These are phyloP conservation scores for Tenthredo livida DNA, from an alignment of 2,888 invertebrate genomes.

Conservation along the genomic window DNA sequence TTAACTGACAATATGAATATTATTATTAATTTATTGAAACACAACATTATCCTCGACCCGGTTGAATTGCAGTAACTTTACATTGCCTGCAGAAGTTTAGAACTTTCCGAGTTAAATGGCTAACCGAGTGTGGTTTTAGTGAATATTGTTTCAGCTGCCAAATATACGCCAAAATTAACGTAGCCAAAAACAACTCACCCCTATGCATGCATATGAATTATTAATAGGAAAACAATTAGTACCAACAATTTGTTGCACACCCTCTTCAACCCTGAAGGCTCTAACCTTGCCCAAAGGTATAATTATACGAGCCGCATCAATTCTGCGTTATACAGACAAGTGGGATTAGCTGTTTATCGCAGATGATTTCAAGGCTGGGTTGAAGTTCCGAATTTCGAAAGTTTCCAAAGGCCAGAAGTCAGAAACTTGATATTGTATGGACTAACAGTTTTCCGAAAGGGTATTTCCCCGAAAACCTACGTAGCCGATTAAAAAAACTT, in stretches of 20 bases:
- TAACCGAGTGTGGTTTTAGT: background rate
- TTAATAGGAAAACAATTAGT: slow-evolving; percentile 31
- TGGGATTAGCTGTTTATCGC: background rate
- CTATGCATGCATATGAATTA: background rate
- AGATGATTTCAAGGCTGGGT: too few relatives aligned
- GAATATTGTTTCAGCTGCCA: background rate
- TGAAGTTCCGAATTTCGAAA: too few relatives aligned
- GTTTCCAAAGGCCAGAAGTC: too few relatives aligned
- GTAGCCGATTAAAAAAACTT: too few relatives aligned
- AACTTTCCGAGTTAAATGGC: background rate
- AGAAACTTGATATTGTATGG: too few relatives aligned
- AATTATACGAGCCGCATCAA: background rate
- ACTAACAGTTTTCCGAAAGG: too few relatives aligned
- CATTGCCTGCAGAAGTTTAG: background rate
- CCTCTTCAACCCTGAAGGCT: slow-evolving; percentile 2
- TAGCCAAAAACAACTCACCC: background rate
- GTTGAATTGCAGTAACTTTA: background rate
- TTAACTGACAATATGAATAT: background rate
- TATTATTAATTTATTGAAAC: background rate
- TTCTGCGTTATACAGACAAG: background rate
- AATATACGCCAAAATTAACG: background rate
- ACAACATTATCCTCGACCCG: background rate
- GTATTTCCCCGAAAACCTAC: too few relatives aligned
- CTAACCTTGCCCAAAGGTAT: background rate
- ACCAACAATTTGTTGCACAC: background rate